Evolutionary conservation across 1,140 invertebrate species (phyloP), one percentile per base, ranked within the genome.

Genomic region (Platyura marginata): DNA sequence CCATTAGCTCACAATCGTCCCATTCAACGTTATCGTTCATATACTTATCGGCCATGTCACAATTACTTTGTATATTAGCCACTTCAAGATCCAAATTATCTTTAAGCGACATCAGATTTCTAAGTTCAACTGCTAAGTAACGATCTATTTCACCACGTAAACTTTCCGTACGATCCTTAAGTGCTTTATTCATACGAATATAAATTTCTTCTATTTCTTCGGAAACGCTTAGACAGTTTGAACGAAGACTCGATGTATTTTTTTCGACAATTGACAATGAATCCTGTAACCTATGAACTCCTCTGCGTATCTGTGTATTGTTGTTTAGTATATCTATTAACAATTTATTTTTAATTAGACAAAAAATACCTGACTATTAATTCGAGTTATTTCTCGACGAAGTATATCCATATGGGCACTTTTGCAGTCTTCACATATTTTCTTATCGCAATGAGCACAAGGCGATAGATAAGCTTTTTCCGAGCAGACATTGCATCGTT

Each of bases 331-430:
- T n/a, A n/a, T n/a, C n/a, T n/a, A n/a, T n/a, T n/a, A n/a, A n/a
- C n/a, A n/a, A n/a, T n/a, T n/a, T n/a, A n/a, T n/a, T n/a, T n/a
- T n/a, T n/a, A n/a, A n/a, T n/a, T n/a, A n/a, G n/a, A n/a, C n/a
- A n/a, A n/a, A n/a, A n/a, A n/a, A 59, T 51, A 82, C 81, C 74
- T 92, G 89, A 62, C 87, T 89, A 58, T 93, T 91, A 34, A 98
- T 89, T 54, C 93, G 75, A 23, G 76, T 68, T 6, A 98, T 93
- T 73, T 98, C 94, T 41, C 90, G 71, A 44, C 91, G 74, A 11
- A 97, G 65, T 40, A 96, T 92, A 57, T 97, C 91, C 75, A 95
- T 84, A 61, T 98, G 94, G 15, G 89, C 84, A 42, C 84, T 81
- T 67, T 92, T 84, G 72, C 94, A 78, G 65, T 90, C 74, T 56